Evolutionary conservation across 2,797 vertebrate genomes (phyloP), one percentile per base, ranked within the genome.

Genomic region (Amniataba percoides): DNA sequence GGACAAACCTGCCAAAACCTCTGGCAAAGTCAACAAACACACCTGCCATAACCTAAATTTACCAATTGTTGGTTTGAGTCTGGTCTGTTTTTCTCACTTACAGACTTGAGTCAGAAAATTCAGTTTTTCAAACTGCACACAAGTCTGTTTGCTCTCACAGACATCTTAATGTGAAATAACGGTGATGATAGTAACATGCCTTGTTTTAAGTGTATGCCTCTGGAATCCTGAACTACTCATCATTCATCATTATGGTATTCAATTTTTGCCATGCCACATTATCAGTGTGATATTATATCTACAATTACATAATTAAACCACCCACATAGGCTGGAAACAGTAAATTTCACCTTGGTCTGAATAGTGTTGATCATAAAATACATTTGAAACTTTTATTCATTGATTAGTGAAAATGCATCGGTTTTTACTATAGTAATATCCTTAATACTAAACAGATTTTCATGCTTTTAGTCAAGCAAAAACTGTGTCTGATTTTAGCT

Each of bases 1-100:
- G 48, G 36, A 61, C 56, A 80, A 77, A 74, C 51, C 65, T 70
- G 43, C 59, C 60, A 65, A 74, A 77, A 69, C 45, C 40, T 58
- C 46, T 64, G 59, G 31, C 56, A 65, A 51, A 71, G 66, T 75
- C 61, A 57, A 71, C 65, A 74, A 62, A 77, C 65, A 19, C 40
- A 52, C 56, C 21, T 52, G 49, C 43, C 31, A 19, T 53, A 56
- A 53, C 43, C 51, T 34, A 62, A 13, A 58, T 53, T 74, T 40
- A 58, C 69, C 36, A 43, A 59, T 36, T 40, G 49, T 51, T 10
- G 6, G 25, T 7, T 55, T 48, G 15, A 15, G 31, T 34, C 48
- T 42, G 77, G 62, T 40, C 39, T 46, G n/a, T 25, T 63, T 67
- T 63, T 81, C 68, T 58, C 43, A 68, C 56, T 52, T 31, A 45